These are phyloP conservation scores for Dryadula phaetusa DNA, from an alignment of 2,888 invertebrate species.

Conservation along the genomic window DNA sequence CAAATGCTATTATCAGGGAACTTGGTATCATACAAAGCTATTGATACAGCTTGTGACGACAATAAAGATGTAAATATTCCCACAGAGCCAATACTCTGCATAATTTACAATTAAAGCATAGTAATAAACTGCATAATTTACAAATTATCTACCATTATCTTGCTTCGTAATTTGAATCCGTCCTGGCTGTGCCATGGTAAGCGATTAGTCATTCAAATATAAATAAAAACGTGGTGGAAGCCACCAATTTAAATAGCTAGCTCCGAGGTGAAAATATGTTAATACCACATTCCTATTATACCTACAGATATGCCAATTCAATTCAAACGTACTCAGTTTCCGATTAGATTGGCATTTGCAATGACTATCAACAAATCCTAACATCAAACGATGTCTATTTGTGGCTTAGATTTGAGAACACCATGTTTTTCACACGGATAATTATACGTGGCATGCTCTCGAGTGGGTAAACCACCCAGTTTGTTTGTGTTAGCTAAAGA, in stretches of 20 bases:
- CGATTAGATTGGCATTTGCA: constrained; percentile 34
- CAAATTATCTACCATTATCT: not conserved
- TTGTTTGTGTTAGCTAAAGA: not conserved
- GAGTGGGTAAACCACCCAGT: not conserved
- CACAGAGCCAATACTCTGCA: not conserved
- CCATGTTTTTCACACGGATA: not conserved
- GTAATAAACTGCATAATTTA: not conserved
- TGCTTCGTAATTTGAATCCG: not conserved
- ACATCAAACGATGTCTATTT: not conserved
- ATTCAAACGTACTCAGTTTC: constrained; percentile 35
- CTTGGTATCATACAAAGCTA: too few species aligned
- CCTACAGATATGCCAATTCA: constrained; percentile 43
- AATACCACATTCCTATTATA: constrained; percentile 42
- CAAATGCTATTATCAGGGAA: too few species aligned
- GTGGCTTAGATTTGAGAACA: constrained; percentile 3
- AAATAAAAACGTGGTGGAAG: constrained; percentile 39
- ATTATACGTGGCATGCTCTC: not conserved
- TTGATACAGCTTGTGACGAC: not conserved
- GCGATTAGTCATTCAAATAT: constrained; percentile 27
- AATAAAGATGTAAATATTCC: not conserved
- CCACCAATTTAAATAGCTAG: constrained; percentile 44
- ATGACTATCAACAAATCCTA: constrained; percentile 23
- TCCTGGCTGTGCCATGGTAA: not conserved
- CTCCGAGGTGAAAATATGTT: constrained; percentile 30
- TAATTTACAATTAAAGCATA: not conserved